Evolutionary conservation across 1,140 invertebrate species (phyloP).

Genomic region (Drosophila azteca): DNA sequence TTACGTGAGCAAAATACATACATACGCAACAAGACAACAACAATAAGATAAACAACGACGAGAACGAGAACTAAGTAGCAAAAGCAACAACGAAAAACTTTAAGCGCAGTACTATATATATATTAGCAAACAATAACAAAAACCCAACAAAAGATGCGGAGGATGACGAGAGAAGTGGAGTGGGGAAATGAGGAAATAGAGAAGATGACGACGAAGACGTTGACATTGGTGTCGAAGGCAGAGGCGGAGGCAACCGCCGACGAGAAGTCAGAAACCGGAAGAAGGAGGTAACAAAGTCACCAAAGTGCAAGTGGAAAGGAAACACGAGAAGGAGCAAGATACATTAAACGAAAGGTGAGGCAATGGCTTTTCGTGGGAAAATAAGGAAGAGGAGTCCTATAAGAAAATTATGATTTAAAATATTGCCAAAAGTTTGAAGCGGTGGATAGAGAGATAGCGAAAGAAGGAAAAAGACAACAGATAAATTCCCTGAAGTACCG

Average conservation of each 20-base stretch:
- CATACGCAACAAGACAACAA: conserved; percentile 40
- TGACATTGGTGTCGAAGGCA: conserved; percentile 31
- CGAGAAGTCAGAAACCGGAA: conserved; percentile 1
- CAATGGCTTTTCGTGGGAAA: too few relatives aligned
- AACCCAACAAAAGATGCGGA: not conserved
- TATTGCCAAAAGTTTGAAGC: too few relatives aligned
- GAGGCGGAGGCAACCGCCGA: not conserved
- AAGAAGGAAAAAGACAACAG: too few relatives aligned
- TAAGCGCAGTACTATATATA: conserved; percentile 58
- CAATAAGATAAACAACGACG: not conserved
- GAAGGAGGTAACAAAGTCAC: conserved; percentile 42
- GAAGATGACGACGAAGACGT: conserved; percentile 32
- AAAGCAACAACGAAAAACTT: conserved; percentile 8
- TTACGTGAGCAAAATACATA: conserved; percentile 65
- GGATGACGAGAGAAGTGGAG: not conserved
- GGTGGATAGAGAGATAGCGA: too few relatives aligned
- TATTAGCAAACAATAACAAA: conserved; percentile 64
- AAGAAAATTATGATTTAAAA: not conserved
- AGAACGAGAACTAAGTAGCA: conserved; percentile 16
- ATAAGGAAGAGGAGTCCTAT: not conserved
- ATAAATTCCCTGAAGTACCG: too few relatives aligned
- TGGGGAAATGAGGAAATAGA: conserved; percentile 6
- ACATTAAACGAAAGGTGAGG: too few relatives aligned
- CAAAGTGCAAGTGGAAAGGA: conserved; percentile 55
- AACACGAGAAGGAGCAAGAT: too few relatives aligned